These are phyloP conservation scores for Dilophus febrilis DNA, from an alignment of 2,888 invertebrate species.

Conservation along the genomic window DNA sequence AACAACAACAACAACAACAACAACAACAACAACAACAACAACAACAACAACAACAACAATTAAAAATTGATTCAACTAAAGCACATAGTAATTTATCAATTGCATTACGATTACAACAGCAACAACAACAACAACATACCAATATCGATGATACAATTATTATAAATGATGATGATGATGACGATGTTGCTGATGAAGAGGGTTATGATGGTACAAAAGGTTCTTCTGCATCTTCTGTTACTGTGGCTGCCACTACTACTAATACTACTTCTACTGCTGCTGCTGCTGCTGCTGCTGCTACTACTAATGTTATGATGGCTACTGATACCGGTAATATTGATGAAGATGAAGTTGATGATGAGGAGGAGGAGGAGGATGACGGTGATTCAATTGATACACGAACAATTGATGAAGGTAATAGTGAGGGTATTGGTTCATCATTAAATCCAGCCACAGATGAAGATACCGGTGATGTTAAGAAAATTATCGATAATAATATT, in stretches of 20 bases:
- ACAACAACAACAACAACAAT: not conserved
- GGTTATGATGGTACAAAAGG: constrained; percentile 3
- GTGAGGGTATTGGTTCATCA: not conserved
- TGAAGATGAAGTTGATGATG: constrained; percentile 1
- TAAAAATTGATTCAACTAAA: too few relatives aligned
- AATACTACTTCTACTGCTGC: not conserved
- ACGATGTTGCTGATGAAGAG: constrained; percentile 1
- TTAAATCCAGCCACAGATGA: too few relatives aligned
- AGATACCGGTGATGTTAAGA: not conserved
- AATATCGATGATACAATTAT: not conserved
- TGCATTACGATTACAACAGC: not conserved
- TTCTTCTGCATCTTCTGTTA: too few relatives aligned
- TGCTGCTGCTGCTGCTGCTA: constrained; percentile 2
- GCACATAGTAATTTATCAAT: too few relatives aligned
- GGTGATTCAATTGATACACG: not conserved
- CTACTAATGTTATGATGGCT: constrained; percentile 1
- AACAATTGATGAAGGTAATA: not conserved
- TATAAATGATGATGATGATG: constrained; percentile 2
- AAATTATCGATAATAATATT: not conserved
- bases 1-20: not conserved
- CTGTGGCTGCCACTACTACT: constrained; percentile 3
- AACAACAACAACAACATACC: not conserved
- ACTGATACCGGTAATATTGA: constrained; percentile 4
- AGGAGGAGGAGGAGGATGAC: not conserved
- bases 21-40: not conserved